phyloP scores from a whole-genome alignment of 2,797 vertebrate species.

The Glossophaga mutica region DNA sequence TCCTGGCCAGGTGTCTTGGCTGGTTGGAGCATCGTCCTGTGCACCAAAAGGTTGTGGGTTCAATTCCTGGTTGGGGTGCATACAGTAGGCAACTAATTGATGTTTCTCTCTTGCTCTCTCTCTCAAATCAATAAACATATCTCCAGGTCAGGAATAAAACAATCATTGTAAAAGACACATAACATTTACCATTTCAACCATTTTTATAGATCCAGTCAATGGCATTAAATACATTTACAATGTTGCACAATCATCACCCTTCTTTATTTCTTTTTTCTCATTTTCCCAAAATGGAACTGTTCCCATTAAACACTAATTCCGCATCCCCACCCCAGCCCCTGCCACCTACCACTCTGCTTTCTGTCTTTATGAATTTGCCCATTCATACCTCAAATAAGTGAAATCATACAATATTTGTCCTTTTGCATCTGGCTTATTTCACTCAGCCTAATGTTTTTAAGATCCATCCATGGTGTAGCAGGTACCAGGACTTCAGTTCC shows the following conservation, averaged over 20 bases:
- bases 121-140: neutral
- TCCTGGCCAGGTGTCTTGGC: neutral
- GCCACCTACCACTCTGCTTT: neutral
- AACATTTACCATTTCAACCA: neutral
- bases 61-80: rapidly evolving
- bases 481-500: neutral
- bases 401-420: neutral
- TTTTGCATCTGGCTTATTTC: neutral
- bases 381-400: neutral
- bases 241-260: neutral
- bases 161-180: neutral
- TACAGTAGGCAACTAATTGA: neutral
- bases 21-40: neutral
- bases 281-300: neutral
- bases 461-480: neutral
- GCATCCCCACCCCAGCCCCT: neutral
- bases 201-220: neutral
- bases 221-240: neutral
- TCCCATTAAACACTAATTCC: neutral
- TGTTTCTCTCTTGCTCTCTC: neutral
- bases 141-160: neutral
- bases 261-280: neutral
- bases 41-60: neutral
- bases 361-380: neutral
- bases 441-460: neutral